Evolutionary conservation across 2,797 vertebrate genomes (phyloP).

Genomic region (Poeciliopsis presidionis): DNA sequence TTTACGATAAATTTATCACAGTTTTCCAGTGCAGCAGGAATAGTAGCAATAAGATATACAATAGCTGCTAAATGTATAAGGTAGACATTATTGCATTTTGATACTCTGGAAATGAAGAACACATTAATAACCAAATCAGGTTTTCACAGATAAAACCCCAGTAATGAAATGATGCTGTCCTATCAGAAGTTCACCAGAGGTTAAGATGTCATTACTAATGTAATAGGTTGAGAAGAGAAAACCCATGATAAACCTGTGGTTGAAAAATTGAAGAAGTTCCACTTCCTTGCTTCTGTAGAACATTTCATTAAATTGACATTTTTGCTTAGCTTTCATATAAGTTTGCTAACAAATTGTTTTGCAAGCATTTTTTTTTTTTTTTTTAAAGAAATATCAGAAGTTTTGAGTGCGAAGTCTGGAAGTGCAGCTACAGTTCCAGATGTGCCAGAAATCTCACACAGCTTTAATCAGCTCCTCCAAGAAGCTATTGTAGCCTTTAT

Average conservation of each 20-base stretch:
- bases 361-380: conserved; percentile 2
- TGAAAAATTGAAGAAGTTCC: conserved; percentile 50
- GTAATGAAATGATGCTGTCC: conserved; percentile 1
- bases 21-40: not conserved
- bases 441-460: not conserved
- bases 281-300: conserved; percentile 14
- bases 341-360: conserved; percentile 5
- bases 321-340: not conserved
- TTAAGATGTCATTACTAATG: conserved; percentile 26
- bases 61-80: not conserved
- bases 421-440: not conserved
- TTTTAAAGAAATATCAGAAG: not conserved
- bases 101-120: not conserved
- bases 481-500: not conserved
- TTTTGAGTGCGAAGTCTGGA: not conserved
- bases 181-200: conserved; percentile 14
- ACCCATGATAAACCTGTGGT: conserved; percentile 15
- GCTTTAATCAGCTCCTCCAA: conserved; percentile 6
- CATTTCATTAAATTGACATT: conserved; percentile 8
- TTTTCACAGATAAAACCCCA: not conserved
- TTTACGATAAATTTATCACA: not conserved
- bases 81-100: not conserved
- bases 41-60: not conserved
- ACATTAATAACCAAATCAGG: not conserved
- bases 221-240: conserved; percentile 30